Percentiles rank a stretch among this genome's conserved stretches.
Evolutionary conservation across 2,888 invertebrate species (phyloP).

Genomic region (Eupithecia vulgata): DNA sequence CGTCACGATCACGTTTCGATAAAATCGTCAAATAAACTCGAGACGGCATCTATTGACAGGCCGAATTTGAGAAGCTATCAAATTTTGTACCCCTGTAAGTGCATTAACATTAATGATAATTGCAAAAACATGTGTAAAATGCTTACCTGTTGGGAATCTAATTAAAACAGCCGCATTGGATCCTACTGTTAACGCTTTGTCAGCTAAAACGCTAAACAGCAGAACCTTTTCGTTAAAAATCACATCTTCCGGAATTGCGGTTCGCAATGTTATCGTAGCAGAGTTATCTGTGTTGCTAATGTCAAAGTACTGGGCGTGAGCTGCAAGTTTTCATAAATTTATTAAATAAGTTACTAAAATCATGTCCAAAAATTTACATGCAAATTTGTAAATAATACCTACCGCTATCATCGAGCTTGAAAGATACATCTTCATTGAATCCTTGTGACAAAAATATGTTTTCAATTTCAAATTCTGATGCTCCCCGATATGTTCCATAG

Average conservation of each 20-base stretch:
- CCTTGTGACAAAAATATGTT: constrained; percentile 63
- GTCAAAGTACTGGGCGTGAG: constrained; percentile 59
- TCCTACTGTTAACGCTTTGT: constrained; percentile 61
- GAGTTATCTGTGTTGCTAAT: constrained; percentile 47
- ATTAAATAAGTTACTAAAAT: neutral
- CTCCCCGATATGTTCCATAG: constrained; percentile 52
- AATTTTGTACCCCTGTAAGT: neutral
- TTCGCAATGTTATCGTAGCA: constrained; percentile 49
- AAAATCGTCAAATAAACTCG: too few species aligned
- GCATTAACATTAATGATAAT: neutral
- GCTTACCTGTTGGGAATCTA: constrained; percentile 57
- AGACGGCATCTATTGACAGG: neutral
- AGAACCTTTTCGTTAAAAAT: constrained; percentile 65
- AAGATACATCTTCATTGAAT: constrained; percentile 57
- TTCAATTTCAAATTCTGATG: constrained; percentile 50
- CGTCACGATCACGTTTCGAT: too few species aligned
- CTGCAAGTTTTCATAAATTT: constrained; percentile 49
- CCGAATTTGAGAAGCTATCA: neutral
- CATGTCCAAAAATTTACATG: neutral
- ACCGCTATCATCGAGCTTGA: constrained; percentile 65
- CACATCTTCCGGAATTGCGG: constrained; percentile 61
- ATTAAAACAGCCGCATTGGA: constrained; percentile 60
- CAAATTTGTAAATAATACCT: neutral
- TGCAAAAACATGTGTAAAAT: neutral
- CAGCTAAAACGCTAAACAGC: constrained; percentile 63